These are phyloP conservation scores for Adela reaumurella DNA, from an alignment of 2,888 invertebrate species.

Conservation along the genomic window DNA sequence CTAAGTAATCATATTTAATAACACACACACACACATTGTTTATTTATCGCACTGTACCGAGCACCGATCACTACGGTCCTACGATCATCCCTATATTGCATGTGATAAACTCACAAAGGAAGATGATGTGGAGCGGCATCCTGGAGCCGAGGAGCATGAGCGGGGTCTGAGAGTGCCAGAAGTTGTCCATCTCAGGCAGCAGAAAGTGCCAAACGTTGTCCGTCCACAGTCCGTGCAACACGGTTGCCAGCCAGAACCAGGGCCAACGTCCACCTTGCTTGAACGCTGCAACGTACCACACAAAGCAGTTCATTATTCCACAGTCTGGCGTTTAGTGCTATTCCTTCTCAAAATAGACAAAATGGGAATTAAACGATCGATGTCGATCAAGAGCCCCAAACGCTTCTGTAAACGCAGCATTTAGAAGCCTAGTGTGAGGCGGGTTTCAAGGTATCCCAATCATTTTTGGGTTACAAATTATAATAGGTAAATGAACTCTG, in stretches of 20 bases:
- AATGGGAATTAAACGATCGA: too few species aligned
- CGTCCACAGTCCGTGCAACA: conserved; percentile 66
- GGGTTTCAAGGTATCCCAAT: too few species aligned
- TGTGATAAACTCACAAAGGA: conserved; percentile 66
- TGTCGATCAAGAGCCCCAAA: too few species aligned
- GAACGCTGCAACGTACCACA: conserved; percentile 49
- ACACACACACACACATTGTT: too few species aligned
- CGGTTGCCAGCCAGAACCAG: conserved; percentile 69
- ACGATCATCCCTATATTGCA: too few species aligned
- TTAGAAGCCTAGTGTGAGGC: too few species aligned
- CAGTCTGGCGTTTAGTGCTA: background rate
- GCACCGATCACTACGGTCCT: too few species aligned
- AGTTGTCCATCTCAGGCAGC: conserved; percentile 73
- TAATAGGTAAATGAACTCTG: too few species aligned
- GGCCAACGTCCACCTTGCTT: conserved; percentile 69
- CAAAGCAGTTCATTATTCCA: background rate
- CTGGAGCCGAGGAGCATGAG: conserved; percentile 68
- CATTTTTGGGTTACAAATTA: too few species aligned
- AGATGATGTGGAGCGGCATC: conserved; percentile 68
- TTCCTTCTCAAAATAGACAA: background rate
- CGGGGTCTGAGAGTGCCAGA: conserved; percentile 79
- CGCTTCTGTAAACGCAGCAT: background rate
- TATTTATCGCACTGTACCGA: too few species aligned
- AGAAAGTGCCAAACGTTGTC: conserved; percentile 69
- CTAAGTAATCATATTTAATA: too few species aligned